Base-by-base conservation (phyloP, 1,140 invertebrate genomes). In the Leucophenga varia region DNA sequence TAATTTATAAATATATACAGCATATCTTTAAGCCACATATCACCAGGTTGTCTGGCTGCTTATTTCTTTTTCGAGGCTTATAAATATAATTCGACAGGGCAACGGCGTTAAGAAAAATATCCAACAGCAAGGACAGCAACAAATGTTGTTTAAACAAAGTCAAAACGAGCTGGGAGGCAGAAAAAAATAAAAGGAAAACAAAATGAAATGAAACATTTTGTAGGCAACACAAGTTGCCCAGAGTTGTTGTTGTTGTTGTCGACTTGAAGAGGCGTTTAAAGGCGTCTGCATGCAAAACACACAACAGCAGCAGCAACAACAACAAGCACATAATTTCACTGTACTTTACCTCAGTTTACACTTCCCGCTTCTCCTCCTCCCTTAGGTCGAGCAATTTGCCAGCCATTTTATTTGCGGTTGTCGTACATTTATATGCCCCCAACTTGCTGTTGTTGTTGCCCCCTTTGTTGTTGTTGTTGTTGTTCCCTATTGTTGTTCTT, bases 341-440 rank as follows among this genome's bases (percentile, higher is more conserved):
- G 48, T 37, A 41, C 32, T 28, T 35, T 35, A 46, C 35, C 37
- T 40, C 28, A 30, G 16, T 2, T 18, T 21, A n/a, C 41, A 14
- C n/a, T 41, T 46, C 20, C n/a, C 31, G 35, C 8, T 22, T 34
- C 6, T 31, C 25, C 12, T n/a, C n/a, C n/a, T n/a, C n/a, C 19
- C 31, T 28, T 13, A 30, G 16, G 36, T 48, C 32, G 38, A 61
- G 42, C 61, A 65, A 67, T 67, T 65, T 65, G 63, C 63, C 49
- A 58, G 49, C 58, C 61, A 60, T 65, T 65, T 65, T 64, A 64
- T 64, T 64, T 64, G 61, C 61, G 61, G 61, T 64, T 64, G 61
- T 65, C 47, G 61, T 58, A 65, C 61, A 64, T 64, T 64, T 57
- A 64, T 32, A 18, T 40, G n/a, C n/a, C n/a, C n/a, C 22, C 44